Base-by-base conservation (phyloP, 2,113 vertebrate genomes). In the Symphodus melops region DNA sequence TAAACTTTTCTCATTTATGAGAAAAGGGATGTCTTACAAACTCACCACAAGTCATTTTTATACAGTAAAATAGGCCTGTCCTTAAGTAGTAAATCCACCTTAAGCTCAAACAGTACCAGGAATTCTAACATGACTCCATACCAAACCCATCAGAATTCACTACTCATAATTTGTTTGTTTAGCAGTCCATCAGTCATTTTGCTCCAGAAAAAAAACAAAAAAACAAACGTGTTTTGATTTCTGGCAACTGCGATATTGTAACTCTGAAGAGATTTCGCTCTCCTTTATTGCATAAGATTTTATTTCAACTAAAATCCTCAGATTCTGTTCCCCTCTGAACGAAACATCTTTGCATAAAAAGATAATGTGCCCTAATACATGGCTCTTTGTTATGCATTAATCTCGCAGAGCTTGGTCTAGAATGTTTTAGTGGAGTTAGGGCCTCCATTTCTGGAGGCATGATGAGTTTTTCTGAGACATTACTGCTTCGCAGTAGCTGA, bases 131-230 rank as follows among this genome's bases (percentile, higher is more conserved):
- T 33, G 28, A 33, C 28, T 33, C 28, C 28, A 33, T 33, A 33
- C 28, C 1, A 33, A 33, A 6, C 28, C 28, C 28, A 33, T 78
- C 42, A 72, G 68, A 75, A 64, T 83, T 51, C 12, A 20, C 65
- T 13, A 28, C 37, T 37, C 52, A 75, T 39, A 52, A 20, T 81
- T 85, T 3, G 83, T 88, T 86, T 83, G 87, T 86, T 79, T 66
- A 90, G 16, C 23, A 53, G 68, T 67, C 61, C 20, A 52, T 21
- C 52, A 72, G 74, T 68, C 55, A 33, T 75, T 67, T 10, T 19
- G 39, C 25, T 7, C 41, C 20, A 42, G 52, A 58, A 56, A 72
- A 9, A 37, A 67, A 72, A 42, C 44, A 58, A 56, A 72, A 9
- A 37, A 67, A 72, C 75, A 44, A 33, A 28, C 62, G 28, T 54